phyloP scores from a whole-genome alignment of 2,888 invertebrate genomes.

The Deroplatys truncata region DNA sequence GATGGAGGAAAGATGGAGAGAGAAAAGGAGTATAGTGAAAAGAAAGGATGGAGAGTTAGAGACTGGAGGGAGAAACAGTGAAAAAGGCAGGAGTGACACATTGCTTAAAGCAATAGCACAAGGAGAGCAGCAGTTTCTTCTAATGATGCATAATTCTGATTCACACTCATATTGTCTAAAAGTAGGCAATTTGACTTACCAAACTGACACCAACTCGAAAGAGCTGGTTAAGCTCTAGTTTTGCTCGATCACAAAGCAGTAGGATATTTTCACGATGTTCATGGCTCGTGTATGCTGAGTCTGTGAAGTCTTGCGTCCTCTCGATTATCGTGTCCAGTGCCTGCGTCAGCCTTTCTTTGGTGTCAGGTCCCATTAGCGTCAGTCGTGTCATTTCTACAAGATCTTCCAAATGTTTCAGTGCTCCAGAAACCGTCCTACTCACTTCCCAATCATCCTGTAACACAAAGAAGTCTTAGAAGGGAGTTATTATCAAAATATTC shows the following conservation, averaged over 20 bases:
- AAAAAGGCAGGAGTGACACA: too few relatives aligned
- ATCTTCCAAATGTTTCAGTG: slow-evolving; percentile 79
- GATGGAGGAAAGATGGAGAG: too few relatives aligned
- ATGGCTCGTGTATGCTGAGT: slow-evolving; percentile 97
- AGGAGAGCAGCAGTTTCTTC: too few relatives aligned
- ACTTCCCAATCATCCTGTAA: slow-evolving; percentile 59
- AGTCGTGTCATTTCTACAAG: slow-evolving; percentile 82
- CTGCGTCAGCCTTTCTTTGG: slow-evolving; percentile 74
- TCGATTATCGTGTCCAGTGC: slow-evolving; percentile 90
- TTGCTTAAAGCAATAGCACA: too few relatives aligned
- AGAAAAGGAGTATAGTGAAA: too few relatives aligned
- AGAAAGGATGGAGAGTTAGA: too few relatives aligned
- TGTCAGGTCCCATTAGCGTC: slow-evolving; percentile 63
- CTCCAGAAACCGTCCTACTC: slow-evolving; percentile 71
- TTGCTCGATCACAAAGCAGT: slow-evolving; percentile 78
- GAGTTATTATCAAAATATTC: neutral
- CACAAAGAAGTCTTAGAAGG: neutral
- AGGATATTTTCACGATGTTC: slow-evolving; percentile 95
- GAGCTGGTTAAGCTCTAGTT: slow-evolving; percentile 86
- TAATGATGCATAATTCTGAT: too few relatives aligned
- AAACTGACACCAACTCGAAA: slow-evolving; percentile 79
- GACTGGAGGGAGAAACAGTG: too few relatives aligned
- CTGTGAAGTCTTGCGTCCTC: slow-evolving; percentile 96
- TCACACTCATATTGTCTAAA: too few relatives aligned
- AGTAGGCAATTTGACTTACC: slow-evolving; percentile 50